Conservation (phyloP, 2,888 invertebrate species). For the Colostygia pectinataria region DNA sequence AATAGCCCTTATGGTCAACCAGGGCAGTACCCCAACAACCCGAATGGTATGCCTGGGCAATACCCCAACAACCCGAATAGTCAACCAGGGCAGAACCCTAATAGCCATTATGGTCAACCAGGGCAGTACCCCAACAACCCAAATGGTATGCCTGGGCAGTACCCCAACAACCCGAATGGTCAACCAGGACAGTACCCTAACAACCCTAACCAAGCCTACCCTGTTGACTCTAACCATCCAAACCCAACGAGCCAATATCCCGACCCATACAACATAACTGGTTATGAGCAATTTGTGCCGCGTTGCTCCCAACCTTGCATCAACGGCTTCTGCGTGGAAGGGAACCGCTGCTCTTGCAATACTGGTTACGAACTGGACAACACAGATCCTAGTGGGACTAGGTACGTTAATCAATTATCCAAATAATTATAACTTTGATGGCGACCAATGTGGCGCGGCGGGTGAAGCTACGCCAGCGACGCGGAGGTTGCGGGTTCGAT, state of each 20-base stretch:
- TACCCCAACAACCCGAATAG: conserved; percentile 3
- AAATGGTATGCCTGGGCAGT: conserved; percentile 18
- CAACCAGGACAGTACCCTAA: conserved; percentile 4
- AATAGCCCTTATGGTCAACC: conserved; percentile 15
- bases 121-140: conserved; percentile 17
- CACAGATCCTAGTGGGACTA: conserved; percentile 52
- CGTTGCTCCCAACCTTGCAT: conserved; percentile 85
- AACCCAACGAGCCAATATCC: conserved; percentile 26
- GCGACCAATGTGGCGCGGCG: too few species aligned
- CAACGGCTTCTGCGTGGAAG: conserved; percentile 85
- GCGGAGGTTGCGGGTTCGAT: too few species aligned
- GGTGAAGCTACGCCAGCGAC: too few species aligned
- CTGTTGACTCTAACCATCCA: too few species aligned
- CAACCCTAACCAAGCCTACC: conserved; percentile 23
- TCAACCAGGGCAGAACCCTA: conserved; percentile 2
- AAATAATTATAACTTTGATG: too few species aligned
- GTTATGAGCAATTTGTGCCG: conserved; percentile 34
- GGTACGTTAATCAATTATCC: too few species aligned
- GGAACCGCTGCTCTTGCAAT: conserved; percentile 81
- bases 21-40: conserved; percentile 10
- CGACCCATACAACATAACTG: conserved; percentile 25
- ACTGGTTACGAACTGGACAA: conserved; percentile 74
- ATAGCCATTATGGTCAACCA: conserved; percentile 8
- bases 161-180: neutral
- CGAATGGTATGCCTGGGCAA: conserved; percentile 23